These are phyloP conservation scores for Agraylea sexmaculata DNA, from an alignment of 1,140 invertebrate genomes.

Conservation along the genomic window DNA sequence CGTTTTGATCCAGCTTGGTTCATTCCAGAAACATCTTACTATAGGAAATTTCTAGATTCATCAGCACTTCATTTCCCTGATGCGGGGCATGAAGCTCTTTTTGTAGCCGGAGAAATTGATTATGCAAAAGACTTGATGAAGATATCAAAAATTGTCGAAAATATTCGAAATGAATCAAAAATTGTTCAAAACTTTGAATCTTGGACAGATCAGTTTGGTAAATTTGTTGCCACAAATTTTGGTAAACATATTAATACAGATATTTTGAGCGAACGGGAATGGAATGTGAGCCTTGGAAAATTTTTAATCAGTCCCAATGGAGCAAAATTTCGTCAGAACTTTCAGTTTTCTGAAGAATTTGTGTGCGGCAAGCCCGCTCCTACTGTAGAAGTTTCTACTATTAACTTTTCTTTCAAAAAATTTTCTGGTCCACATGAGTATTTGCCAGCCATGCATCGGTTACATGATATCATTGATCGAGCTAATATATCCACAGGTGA, in stretches of 20 bases:
- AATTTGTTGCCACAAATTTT: conserved; percentile 44
- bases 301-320: conserved; percentile 57
- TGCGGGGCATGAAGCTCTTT: conserved; percentile 48
- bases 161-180: conserved; percentile 39
- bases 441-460: conserved; percentile 60
- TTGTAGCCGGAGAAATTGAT: conserved; percentile 56
- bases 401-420: conserved; percentile 48
- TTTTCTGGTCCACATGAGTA: conserved; percentile 52
- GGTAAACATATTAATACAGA: conserved; percentile 37
- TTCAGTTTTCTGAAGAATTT: conserved; percentile 48
- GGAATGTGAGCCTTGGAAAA: conserved; percentile 50
- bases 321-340: conserved; percentile 55
- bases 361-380: conserved; percentile 47
- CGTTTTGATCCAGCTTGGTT: conserved; percentile 72
- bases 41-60: conserved; percentile 47
- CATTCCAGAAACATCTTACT: conserved; percentile 55
- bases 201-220: conserved; percentile 51
- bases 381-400: conserved; percentile 43
- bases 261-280: conserved; percentile 39
- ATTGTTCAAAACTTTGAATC: conserved; percentile 45
- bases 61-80: conserved; percentile 49
- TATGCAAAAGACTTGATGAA: conserved; percentile 50
- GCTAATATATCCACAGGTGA: conserved; percentile 45
- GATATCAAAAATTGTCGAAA: conserved; percentile 42
- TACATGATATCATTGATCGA: conserved; percentile 43